These are phyloP conservation scores for Brenthis hecate DNA, from an alignment of 2,888 invertebrate species.

Conservation along the genomic window DNA sequence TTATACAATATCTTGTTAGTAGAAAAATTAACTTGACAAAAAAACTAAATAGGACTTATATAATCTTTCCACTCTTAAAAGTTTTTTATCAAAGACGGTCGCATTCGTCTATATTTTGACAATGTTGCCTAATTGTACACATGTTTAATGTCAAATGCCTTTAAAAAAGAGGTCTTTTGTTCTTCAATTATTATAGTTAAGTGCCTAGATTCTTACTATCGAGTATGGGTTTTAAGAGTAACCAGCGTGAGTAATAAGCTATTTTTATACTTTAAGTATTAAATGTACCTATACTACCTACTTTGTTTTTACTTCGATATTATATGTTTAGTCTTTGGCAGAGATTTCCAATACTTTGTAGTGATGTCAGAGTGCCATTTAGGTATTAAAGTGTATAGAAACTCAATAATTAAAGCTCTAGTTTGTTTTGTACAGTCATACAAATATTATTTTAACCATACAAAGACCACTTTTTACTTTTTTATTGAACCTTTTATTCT, in stretches of 20 bases:
- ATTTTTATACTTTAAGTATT: conserved; percentile 15
- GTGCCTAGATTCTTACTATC: conserved; percentile 14
- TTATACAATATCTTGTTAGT: too few species aligned
- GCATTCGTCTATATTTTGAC: conserved; percentile 25
- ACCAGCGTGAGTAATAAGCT: conserved; percentile 12
- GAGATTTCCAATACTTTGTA: conserved; percentile 4
- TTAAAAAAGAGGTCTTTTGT: conserved; percentile 31
- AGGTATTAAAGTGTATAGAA: neutral
- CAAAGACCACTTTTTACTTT: too few species aligned
- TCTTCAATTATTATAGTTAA: conserved; percentile 30
- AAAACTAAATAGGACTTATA: too few species aligned
- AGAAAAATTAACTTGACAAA: too few species aligned
- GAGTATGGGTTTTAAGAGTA: conserved; percentile 2
- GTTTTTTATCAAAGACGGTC: conserved; percentile 1
- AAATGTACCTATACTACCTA: neutral
- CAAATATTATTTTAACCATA: too few species aligned
- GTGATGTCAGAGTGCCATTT: neutral
- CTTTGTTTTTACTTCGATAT: conserved; percentile 3
- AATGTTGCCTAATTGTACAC: conserved; percentile 33
- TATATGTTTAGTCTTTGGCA: conserved; percentile 15
- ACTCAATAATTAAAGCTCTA: too few species aligned
- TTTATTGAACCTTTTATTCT: too few species aligned
- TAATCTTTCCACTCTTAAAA: too few species aligned
- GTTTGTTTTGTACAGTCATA: too few species aligned
- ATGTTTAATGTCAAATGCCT: conserved; percentile 33